phyloP scores from a whole-genome alignment of 2,888 invertebrate genomes.

The Acholoe squamosa region DNA sequence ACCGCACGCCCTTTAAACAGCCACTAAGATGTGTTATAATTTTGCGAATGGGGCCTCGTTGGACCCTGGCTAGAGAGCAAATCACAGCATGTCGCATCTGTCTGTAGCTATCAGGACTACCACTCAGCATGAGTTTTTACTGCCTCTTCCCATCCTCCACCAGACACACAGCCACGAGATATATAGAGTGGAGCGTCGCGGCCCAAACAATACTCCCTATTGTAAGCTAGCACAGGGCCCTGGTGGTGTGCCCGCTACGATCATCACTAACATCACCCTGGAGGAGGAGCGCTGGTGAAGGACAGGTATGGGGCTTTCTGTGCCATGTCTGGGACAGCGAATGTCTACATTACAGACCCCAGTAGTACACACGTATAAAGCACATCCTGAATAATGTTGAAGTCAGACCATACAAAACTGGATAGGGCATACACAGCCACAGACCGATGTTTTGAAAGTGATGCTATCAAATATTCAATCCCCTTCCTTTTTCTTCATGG shows the following conservation, averaged over 20 bases:
- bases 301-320: not conserved
- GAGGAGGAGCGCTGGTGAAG: not conserved
- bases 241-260: not conserved
- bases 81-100: slow-evolving; percentile 25
- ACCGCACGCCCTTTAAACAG: no score
- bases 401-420: no score
- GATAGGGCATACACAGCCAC: no score
- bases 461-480: no score
- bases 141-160: not conserved
- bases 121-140: slow-evolving; percentile 18
- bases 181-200: not conserved
- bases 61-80: not conserved
- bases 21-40: no score
- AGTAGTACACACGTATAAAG: no score
- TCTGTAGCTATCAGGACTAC: not conserved
- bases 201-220: not conserved
- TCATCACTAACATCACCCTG: slow-evolving; percentile 17
- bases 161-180: slow-evolving; percentile 10
- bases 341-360: no score
- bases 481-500: no score
- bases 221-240: not conserved
- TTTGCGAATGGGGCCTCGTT: no score
- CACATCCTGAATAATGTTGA: no score
- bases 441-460: no score
- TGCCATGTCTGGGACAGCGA: not conserved